Evolutionary conservation across 1,140 invertebrate genomes (phyloP), one percentile per base, ranked within the genome.

Genomic region (Ylistrum balloti): DNA sequence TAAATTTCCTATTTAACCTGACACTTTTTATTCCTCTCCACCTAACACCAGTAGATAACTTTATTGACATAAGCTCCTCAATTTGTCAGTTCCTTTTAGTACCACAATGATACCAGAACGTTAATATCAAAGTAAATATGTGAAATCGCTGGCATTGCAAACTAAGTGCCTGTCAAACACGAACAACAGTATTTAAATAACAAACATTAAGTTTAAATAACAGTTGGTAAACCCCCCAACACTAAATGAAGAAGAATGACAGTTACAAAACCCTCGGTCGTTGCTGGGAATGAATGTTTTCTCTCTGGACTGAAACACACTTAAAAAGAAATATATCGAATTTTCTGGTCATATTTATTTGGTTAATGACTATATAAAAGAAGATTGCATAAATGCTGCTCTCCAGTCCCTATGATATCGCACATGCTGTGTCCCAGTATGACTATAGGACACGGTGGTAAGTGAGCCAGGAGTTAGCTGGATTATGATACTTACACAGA

Each of bases 301-400:
- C 56, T 17, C 17, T 74, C 56, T 74, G 22, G 56, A 28, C 28
- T 28, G 22, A 74, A n/a, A 28, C 56, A 74, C n/a, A 74, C 56
- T 74, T 74, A 74, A 74, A 74, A 74, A 74, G 56, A 74, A 74
- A 74, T 74, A n/a, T 74, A 74, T 74, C 22, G 56, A 74, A 74
- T 74, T 28, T 74, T 11, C 56, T 28, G 56, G 56, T 28, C 56
- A 74, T 74, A 74, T 74, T 28, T 74, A 74, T 74, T 74, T 74
- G 56, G 22, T 74, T 74, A n/a, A 74, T 74, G 56, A 17, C n/a
- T 74, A 74, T 74, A 0, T 74, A 74, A 74, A 74, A 74, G 9
- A 1, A 5, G 22, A 17, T n/a, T 74, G 56, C 17, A 9, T n/a
- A 74, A 74, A n/a, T 9, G n/a, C 56, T 74, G 22, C 56, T n/a